Conservation (phyloP, 2,113 vertebrate species). For the Macquaria australasica region DNA sequence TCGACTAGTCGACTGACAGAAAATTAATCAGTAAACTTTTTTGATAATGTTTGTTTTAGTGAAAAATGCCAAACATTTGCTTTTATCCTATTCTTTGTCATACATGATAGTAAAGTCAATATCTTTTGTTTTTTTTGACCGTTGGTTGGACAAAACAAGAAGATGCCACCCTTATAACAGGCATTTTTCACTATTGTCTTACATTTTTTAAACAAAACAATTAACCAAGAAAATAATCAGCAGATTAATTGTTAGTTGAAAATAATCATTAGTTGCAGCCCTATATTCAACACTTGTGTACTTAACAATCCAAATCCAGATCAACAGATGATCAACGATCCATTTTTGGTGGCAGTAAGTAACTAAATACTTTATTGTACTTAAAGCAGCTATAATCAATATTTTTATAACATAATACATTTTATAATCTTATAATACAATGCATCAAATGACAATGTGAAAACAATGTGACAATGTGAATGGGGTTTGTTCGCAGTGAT, state of each 20-base stretch:
- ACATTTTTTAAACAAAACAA: neutral
- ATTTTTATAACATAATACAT: no score
- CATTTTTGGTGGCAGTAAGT: neutral
- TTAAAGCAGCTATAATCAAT: no score
- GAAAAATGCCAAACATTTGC: neutral
- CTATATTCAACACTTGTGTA: neutral
- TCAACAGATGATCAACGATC: neutral
- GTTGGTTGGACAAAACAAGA: no score
- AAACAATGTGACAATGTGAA: no score
- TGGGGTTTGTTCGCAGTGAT: no score
- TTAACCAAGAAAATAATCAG: neutral
- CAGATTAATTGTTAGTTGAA: no score
- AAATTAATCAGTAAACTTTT: neutral
- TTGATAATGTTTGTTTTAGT: neutral
- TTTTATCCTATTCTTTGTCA: neutral
- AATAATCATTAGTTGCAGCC: neutral
- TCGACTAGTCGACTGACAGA: neutral
- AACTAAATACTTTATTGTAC: no score
- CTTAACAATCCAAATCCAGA: neutral
- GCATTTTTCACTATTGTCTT: neutral
- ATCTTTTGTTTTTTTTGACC: neutral
- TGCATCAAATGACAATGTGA: no score
- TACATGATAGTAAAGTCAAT: neutral
- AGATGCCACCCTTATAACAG: neutral
- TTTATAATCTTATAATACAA: no score